A percentile compares a stretch with the other conserved stretches of the same genome.
Evolutionary conservation across 1,140 invertebrate species (phyloP).

Genomic region (Drosophila micromelanica): DNA sequence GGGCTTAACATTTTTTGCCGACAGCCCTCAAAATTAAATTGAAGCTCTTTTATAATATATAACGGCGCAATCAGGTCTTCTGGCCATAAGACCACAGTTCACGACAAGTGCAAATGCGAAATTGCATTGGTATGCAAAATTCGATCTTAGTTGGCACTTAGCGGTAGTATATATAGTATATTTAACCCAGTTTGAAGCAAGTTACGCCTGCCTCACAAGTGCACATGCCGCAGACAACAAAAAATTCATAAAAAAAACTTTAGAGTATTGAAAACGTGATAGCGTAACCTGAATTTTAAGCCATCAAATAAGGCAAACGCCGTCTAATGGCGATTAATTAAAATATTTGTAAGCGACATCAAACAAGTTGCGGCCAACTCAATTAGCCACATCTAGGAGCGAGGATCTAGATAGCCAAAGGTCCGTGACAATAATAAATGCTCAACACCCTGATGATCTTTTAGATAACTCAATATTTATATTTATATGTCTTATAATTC

Average conservation of each 20-base stretch:
- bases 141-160: slow-evolving; percentile 36
- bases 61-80: slow-evolving; percentile 1
- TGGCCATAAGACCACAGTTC: background rate
- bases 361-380: slow-evolving; percentile 47
- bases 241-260: slow-evolving; percentile 28
- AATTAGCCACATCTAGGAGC: slow-evolving; percentile 24
- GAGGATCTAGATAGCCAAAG: slow-evolving; percentile 21
- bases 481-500: no score
- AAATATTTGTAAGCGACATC: slow-evolving; percentile 72
- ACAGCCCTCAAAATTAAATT: background rate
- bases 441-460: background rate
- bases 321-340: slow-evolving; percentile 74
- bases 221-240: slow-evolving; percentile 47
- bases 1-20: background rate
- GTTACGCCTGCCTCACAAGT: slow-evolving; percentile 66
- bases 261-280: slow-evolving; percentile 50
- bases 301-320: slow-evolving; percentile 44
- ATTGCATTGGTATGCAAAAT: slow-evolving; percentile 25
- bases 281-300: slow-evolving; percentile 59
- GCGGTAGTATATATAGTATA: slow-evolving; percentile 23
- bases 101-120: slow-evolving; percentile 7
- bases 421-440: slow-evolving; percentile 28
- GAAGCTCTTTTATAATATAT: slow-evolving; percentile 6
- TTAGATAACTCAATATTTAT: slow-evolving; percentile 1
- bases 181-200: slow-evolving; percentile 66